Evolutionary conservation across 2,113 vertebrate species (phyloP).

Genomic region (Edolisoma coerulescens): DNA sequence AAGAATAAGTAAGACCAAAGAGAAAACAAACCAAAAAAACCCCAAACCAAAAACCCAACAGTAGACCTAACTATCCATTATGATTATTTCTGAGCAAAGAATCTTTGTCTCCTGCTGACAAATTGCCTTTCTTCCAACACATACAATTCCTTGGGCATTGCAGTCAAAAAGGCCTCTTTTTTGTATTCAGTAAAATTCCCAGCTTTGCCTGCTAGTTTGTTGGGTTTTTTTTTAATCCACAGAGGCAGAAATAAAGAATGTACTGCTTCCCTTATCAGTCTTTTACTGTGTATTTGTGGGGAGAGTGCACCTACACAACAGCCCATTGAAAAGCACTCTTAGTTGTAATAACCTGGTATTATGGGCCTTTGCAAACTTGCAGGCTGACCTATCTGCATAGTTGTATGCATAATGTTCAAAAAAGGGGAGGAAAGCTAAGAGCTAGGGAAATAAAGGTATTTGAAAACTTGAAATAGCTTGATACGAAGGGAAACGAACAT

Average conservation of each 20-base stretch:
- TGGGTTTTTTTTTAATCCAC: neutral
- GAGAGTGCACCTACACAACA: neutral
- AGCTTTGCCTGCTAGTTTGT: neutral
- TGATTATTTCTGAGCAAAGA: slow-evolving; percentile 37
- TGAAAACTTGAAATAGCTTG: neutral
- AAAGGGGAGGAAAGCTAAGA: neutral
- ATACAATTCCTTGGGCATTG: slow-evolving; percentile 17
- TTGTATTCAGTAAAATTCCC: neutral
- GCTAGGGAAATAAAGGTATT: neutral
- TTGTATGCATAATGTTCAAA: neutral
- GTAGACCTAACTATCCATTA: neutral
- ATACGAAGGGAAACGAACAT: neutral
- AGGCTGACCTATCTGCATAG: neutral
- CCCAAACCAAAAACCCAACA: neutral
- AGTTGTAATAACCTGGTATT: neutral
- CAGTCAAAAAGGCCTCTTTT: neutral
- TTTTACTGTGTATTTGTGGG: neutral
- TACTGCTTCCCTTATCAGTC: neutral
- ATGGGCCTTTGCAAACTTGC: neutral
- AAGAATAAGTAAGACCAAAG: neutral
- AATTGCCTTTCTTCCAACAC: slow-evolving; percentile 38
- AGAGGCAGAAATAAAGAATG: neutral
- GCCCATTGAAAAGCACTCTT: neutral
- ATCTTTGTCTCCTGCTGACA: slow-evolving; percentile 48
- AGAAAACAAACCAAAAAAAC: neutral